Base-by-base conservation (phyloP, 2,113 vertebrate genomes). In the Phasianus colchicus region DNA sequence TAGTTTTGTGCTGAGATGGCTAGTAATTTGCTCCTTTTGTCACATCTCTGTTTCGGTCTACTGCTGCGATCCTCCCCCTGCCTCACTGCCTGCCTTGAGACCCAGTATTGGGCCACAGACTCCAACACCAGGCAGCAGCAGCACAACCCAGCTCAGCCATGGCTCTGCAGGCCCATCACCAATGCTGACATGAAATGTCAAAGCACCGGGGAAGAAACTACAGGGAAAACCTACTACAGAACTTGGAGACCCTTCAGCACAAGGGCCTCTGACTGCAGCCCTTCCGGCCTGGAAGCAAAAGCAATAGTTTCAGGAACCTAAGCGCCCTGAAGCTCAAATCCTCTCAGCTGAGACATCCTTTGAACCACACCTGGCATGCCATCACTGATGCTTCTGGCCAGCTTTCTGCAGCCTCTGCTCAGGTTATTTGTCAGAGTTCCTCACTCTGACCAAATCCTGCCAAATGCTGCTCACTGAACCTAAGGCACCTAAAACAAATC, bases 131-230 rank as follows among this genome's bases (percentile, higher is more conserved):
- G 0, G 2, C 11, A 50, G 47, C 54, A 73, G 55, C 36, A 40
- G 5, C 38, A 24, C 3, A 17, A 29, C 11, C 13, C 21, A n/a
- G 30, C 65, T 27, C 4, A 0, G 36, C 38, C 22, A 6, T 43
- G 60, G 54, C 17, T 42, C 48, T 22, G 5, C 43, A 55, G 42
- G 36, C 40, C 63, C 55, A 11, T 13, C 10, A n/a, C 19, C 11
- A n/a, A 32, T 32, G 1, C 1, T 1, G 2, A 57, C 12, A 11
- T 1, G 14, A 55, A 50, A 63, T 5, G 25, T 21, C 30, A 70
- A 36, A 32, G 40, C 11, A 32, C 10, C 9, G 63, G n/a, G 54
- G 36, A 85, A 42, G 2, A 17, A 61, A 9, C 25, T 21, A 3
- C 1, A 30, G 24, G 45, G 75, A 48, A 80, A 63, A 34, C 47